Conservation (phyloP, 2,888 invertebrate genomes). For the Hirtodrosophila alboralis region DNA sequence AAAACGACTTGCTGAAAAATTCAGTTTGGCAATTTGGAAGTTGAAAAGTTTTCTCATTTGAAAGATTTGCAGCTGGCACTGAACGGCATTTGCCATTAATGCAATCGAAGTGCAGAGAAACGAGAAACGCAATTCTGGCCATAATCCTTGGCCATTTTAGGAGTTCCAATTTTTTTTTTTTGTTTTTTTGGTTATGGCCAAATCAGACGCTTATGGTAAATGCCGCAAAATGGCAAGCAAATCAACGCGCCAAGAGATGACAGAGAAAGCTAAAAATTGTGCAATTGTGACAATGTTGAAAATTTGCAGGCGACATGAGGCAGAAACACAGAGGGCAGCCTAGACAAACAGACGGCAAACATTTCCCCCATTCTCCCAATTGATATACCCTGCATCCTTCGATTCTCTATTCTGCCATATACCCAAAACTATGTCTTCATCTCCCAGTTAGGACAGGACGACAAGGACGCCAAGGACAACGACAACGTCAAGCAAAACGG, state of each 20-base stretch:
- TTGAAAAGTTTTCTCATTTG: slow-evolving; percentile 75
- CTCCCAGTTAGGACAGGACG: no score
- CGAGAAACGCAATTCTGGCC: no score
- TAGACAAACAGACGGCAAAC: slow-evolving; percentile 68
- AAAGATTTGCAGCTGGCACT: slow-evolving; percentile 68
- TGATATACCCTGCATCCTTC: no score
- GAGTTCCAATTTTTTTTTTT: no score
- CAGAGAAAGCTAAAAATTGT: slow-evolving; percentile 55
- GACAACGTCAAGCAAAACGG: slow-evolving; percentile 68
- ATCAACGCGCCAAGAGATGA: slow-evolving; percentile 63
- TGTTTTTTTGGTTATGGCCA: slow-evolving; percentile 11
- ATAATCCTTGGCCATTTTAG: slow-evolving; percentile 27
- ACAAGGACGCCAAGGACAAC: no score
- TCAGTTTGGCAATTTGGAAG: slow-evolving; percentile 18
- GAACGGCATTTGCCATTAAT: slow-evolving; percentile 57
- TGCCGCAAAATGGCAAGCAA: slow-evolving; percentile 75
- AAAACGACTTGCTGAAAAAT: slow-evolving; percentile 35
- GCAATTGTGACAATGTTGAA: slow-evolving; percentile 80
- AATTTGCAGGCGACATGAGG: slow-evolving; percentile 75
- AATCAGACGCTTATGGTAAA: slow-evolving; percentile 62
- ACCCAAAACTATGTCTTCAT: slow-evolving; percentile 42
- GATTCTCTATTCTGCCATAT: not conserved
- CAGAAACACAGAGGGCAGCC: slow-evolving; percentile 29
- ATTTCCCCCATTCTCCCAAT: no score
- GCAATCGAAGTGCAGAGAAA: slow-evolving; percentile 70